These are phyloP conservation scores for Mormyrops boulengeri DNA, from an alignment of 2,797 vertebrate species.

Conservation along the genomic window DNA sequence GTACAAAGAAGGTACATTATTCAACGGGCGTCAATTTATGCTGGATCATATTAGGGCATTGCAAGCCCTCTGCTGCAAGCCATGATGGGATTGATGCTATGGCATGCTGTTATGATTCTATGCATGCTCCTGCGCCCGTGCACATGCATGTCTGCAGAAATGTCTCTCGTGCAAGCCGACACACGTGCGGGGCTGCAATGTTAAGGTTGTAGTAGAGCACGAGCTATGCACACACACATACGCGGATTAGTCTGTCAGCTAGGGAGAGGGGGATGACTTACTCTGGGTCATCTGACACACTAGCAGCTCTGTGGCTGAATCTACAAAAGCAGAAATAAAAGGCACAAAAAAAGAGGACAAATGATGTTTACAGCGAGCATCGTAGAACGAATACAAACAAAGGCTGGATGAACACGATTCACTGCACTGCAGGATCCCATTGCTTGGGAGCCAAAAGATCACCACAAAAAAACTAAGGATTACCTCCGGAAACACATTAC, in stretches of 20 bases:
- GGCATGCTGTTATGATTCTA: neutral
- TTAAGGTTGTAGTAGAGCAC: constrained; percentile 37
- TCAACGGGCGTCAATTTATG: neutral
- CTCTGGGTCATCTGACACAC: constrained; percentile 91
- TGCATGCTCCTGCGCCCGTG: neutral
- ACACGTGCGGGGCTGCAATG: neutral
- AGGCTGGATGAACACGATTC: neutral
- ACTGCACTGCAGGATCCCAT: neutral
- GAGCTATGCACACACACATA: constrained; percentile 41
- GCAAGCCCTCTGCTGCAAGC: constrained; percentile 9
- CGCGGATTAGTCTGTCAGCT: constrained; percentile 43
- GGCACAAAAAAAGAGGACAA: constrained; percentile 16
- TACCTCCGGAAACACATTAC: neutral
- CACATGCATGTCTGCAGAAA: neutral
- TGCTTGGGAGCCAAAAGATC: neutral
- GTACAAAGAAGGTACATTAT: neutral
- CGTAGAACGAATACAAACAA: neutral
- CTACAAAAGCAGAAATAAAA: constrained; percentile 78
- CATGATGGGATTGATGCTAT: constrained; percentile 23
- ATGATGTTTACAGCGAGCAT: constrained; percentile 14
- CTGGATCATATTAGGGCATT: neutral
- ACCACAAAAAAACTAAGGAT: neutral
- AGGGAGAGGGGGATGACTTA: constrained; percentile 67
- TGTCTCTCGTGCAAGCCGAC: neutral
- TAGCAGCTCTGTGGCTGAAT: constrained; percentile 81